phyloP scores from a whole-genome alignment of 2,113 vertebrate genomes.

The Patagioenas fasciata region DNA sequence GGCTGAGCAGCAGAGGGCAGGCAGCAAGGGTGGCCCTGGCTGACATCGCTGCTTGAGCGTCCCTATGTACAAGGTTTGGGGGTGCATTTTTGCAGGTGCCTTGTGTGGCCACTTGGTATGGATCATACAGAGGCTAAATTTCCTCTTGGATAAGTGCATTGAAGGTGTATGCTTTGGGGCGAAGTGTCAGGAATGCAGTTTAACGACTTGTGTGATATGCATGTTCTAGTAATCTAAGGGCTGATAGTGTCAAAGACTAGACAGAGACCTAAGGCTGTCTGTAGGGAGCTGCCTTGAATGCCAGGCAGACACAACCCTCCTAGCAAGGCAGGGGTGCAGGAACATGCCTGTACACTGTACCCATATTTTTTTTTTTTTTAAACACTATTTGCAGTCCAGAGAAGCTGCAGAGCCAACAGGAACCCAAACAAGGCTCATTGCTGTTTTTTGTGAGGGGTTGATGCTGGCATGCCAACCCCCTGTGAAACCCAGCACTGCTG shows the following conservation, averaged over 20 bases:
- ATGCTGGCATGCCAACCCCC: neutral
- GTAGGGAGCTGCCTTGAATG: neutral
- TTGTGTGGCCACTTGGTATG: neutral
- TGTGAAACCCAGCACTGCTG: neutral
- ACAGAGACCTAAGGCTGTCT: neutral
- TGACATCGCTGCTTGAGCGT: accelerated
- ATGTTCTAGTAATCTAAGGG: neutral
- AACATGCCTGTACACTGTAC: neutral
- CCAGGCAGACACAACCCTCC: neutral
- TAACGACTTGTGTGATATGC: too few species aligned
- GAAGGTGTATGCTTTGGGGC: neutral
- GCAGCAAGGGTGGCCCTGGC: neutral
- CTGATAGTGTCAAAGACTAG: neutral
- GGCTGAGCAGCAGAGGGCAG: neutral
- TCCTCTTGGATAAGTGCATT: neutral
- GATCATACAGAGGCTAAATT: neutral
- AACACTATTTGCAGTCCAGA: neutral
- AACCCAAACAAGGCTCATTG: neutral
- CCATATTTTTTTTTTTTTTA: neutral
- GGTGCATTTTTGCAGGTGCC: neutral
- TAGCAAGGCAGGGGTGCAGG: neutral
- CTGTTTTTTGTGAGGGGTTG: accelerated
- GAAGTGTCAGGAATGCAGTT: neutral
- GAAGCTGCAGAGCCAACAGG: neutral
- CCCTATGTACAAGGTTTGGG: accelerated